Evolutionary conservation across 2,113 vertebrate genomes (phyloP).

Genomic region (Tinamus guttatus): DNA sequence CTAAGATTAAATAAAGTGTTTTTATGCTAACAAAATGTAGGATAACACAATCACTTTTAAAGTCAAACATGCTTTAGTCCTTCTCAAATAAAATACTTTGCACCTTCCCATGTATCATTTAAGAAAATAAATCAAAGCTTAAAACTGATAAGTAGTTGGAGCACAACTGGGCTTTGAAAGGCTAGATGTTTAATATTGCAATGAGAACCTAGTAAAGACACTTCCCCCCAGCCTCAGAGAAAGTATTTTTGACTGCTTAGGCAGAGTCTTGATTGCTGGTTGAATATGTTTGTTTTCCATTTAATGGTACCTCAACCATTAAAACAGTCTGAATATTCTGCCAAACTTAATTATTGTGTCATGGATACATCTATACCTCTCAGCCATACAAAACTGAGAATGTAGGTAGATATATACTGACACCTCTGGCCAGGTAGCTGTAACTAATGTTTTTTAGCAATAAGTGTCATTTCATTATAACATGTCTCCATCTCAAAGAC

Average conservation of each 20-base stretch:
- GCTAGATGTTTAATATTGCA: background rate
- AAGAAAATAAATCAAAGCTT: background rate
- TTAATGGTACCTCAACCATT: background rate
- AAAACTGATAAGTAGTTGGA: background rate
- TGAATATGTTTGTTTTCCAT: background rate
- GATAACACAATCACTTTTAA: background rate
- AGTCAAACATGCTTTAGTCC: background rate
- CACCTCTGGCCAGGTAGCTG: background rate
- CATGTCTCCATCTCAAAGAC: background rate
- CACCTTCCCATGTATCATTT: background rate
- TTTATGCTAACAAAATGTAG: background rate
- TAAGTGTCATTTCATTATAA: background rate
- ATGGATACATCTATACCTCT: background rate
- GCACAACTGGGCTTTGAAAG: background rate
- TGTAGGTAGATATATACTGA: background rate
- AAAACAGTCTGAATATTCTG: background rate
- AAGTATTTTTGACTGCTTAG: background rate
- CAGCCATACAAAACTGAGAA: background rate
- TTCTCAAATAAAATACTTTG: background rate
- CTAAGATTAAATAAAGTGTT: background rate
- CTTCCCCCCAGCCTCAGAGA: background rate
- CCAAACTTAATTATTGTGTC: background rate
- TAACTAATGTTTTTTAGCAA: background rate
- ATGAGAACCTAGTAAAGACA: background rate
- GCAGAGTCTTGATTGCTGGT: background rate